These are phyloP conservation scores for Callyntrura sp. DNA, from an alignment of 2,888 invertebrate species.

Conservation along the genomic window DNA sequence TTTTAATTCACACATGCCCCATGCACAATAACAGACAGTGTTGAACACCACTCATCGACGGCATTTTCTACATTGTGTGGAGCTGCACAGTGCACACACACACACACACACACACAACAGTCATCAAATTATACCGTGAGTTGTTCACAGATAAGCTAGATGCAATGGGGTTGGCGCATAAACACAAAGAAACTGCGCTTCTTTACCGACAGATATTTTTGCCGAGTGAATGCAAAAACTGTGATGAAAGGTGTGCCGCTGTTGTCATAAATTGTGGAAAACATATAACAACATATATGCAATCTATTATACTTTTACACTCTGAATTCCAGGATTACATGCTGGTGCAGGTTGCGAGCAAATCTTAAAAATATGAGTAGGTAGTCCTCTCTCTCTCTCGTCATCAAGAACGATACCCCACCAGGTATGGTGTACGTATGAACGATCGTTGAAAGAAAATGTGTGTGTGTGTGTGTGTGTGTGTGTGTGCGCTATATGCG, in stretches of 20 bases:
- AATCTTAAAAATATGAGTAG: no score
- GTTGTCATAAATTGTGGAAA: slow-evolving; percentile 76
- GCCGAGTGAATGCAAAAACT: slow-evolving; percentile 37
- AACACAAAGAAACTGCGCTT: slow-evolving; percentile 6
- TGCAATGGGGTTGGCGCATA: neutral
- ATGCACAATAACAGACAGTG: no score
- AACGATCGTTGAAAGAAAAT: neutral
- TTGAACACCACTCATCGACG: slow-evolving; percentile 32
- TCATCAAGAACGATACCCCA: no score
- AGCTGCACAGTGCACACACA: no score
- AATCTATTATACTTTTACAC: slow-evolving; percentile 34
- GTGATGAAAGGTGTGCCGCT: slow-evolving; percentile 74
- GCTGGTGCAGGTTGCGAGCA: no score
- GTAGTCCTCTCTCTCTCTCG: neutral
- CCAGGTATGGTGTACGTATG: neutral
- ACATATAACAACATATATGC: slow-evolving; percentile 47
- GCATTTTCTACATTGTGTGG: no score
- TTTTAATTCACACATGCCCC: no score
- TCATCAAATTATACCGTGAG: slow-evolving; percentile 61
- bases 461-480: no score
- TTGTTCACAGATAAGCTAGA: slow-evolving; percentile 4
- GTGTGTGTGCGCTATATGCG: neutral
- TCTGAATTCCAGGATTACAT: slow-evolving; percentile 69
- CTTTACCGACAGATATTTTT: slow-evolving; percentile 46
- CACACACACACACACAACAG: no score